Conservation (phyloP, 2,888 invertebrate genomes). For the Sthenelais limicola region DNA sequence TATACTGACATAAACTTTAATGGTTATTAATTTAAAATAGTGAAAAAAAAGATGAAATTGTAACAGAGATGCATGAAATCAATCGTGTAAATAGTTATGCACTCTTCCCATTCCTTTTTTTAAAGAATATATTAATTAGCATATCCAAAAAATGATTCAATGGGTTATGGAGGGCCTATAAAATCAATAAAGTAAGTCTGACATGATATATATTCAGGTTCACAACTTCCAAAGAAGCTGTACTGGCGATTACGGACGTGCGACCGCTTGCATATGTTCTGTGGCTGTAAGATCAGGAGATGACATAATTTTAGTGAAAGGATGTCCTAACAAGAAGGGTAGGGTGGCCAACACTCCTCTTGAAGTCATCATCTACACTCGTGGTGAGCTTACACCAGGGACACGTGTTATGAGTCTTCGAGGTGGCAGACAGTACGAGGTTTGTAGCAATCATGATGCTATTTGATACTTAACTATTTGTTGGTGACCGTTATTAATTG, state of each 20-base stretch:
- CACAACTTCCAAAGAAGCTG: slow-evolving; percentile 12
- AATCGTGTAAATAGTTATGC: no score
- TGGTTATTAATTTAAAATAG: no score
- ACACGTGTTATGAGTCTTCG: slow-evolving; percentile 38
- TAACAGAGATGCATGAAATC: no score
- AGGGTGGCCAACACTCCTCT: slow-evolving; percentile 25
- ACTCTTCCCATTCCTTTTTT: no score
- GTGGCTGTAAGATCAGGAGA: slow-evolving; percentile 53
- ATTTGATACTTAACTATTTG: neutral
- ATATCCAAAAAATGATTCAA: neutral
- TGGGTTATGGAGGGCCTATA: no score
- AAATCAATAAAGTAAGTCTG: no score
- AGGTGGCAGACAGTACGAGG: slow-evolving; percentile 46
- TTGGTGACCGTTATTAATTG: neutral
- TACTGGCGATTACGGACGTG: neutral
- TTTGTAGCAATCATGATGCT: slow-evolving; percentile 30
- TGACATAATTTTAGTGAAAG: slow-evolving; percentile 52
- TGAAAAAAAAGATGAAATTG: no score
- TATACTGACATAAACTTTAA: no score
- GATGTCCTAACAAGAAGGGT: slow-evolving; percentile 40
- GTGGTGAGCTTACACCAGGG: slow-evolving; percentile 47
- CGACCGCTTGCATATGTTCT: slow-evolving; percentile 54
- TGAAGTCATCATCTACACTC: slow-evolving; percentile 47
- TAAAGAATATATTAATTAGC: no score
- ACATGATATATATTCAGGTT: slow-evolving; percentile 16